These are phyloP conservation scores for Siniperca scherzeri DNA, from an alignment of 2,797 vertebrate species.

Conservation along the genomic window DNA sequence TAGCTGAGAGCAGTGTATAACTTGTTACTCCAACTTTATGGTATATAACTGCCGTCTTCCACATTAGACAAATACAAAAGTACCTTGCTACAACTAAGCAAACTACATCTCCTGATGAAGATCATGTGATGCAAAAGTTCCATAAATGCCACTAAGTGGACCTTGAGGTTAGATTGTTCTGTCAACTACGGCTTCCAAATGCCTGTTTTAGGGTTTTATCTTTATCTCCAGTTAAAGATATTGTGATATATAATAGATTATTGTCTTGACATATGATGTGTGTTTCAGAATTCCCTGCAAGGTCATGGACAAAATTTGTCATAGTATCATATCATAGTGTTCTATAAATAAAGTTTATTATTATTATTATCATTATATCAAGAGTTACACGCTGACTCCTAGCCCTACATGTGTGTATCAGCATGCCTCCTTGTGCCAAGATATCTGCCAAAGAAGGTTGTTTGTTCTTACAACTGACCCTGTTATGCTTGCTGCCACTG, in stretches of 20 bases:
- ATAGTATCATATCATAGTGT: slow-evolving; percentile 6
- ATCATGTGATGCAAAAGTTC: background rate
- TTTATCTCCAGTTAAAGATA: background rate
- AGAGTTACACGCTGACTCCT: background rate
- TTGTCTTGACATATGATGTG: background rate
- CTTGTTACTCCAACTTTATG: background rate
- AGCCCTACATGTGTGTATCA: background rate
- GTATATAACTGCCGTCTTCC: background rate
- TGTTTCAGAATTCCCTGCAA: background rate
- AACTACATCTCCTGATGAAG: too few species aligned
- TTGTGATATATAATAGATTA: background rate
- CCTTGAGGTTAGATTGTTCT: background rate
- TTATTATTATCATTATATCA: too few species aligned
- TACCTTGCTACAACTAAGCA: too few species aligned
- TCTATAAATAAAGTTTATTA: too few species aligned
- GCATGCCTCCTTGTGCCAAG: slow-evolving; percentile 27
- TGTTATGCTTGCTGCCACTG: slow-evolving; percentile 65
- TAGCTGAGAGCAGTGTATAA: too few species aligned
- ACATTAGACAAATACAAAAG: too few species aligned
- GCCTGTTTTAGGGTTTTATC: background rate
- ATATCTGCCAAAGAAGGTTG: slow-evolving; percentile 49
- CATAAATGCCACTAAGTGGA: background rate
- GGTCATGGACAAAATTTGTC: slow-evolving; percentile 8
- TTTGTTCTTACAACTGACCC: slow-evolving; percentile 69
- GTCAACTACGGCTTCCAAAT: background rate